Evolutionary conservation across 1,140 invertebrate genomes (phyloP), one percentile per base, ranked within the genome.

Genomic region (Dendrolimus kikuchii): DNA sequence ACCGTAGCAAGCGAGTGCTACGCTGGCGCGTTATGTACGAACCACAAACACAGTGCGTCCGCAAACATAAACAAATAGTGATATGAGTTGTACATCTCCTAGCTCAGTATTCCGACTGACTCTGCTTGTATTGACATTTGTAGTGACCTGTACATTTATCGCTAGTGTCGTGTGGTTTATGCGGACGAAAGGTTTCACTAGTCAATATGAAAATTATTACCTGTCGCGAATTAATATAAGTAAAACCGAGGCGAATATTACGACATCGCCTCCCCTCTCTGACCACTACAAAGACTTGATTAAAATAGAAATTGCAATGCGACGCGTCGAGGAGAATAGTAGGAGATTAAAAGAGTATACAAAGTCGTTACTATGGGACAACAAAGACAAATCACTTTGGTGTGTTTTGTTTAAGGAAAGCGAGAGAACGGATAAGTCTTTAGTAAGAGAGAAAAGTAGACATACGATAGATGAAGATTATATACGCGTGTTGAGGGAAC

Each of bases 341-440:
- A 76, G 82, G 47, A 74, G 85, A 66, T 72, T 88, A 57, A 87
- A 87, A 59, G 86, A 88, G 64, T 82, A 86, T 46, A 88, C 87
- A 9, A 85, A 86, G 58, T 86, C 80, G 46, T 75, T 88, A 58
- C 67, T 88, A 42, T 88, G 86, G 87, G 85, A 88, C 69, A 88
- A 88, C 64, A 88, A 88, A 58, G 87, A 88, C 49, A 88, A 88
- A 66, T 83, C 86, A 38, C 64, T 88, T 63, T 88, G 87, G 87
- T 88, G 85, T 73, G 84, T 88, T 62, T 80, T 88, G 59, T 88
- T 88, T 58, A 88, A 88, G 64, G 86, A 88, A 58, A 82, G 76
- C 74, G 81, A 78, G 60, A 69, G 66, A 54, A 59, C 54, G 57
- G 72, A 76, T 55, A 81, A 81, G 53, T 50, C 66, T 39, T 50